A percentile compares a stretch with the other conserved stretches of the same genome.
These are phyloP conservation scores for Damaliscus lunatus DNA, from an alignment of 2,113 vertebrate species.

Conservation along the genomic window DNA sequence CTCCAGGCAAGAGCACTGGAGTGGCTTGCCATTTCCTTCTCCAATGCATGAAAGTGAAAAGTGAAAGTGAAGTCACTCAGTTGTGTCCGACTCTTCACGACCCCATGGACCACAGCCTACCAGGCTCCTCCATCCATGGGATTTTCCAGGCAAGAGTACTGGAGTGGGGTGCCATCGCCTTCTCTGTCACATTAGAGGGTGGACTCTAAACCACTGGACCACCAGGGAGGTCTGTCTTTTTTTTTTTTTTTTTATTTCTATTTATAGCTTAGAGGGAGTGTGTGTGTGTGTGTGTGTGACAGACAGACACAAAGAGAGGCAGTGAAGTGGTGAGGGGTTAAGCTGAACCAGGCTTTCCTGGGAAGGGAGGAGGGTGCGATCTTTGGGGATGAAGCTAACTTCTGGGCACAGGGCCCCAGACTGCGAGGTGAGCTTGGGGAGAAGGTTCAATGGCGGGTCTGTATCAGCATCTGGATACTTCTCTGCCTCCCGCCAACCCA, in stretches of 20 bases:
- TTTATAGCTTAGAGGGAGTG: too few species aligned
- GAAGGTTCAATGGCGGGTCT: background rate
- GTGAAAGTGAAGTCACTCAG: too few species aligned
- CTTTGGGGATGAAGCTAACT: background rate
- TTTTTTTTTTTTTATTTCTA: background rate
- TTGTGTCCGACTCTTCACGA: too few species aligned
- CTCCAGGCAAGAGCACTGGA: too few species aligned
- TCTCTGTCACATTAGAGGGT: background rate
- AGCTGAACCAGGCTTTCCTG: background rate
- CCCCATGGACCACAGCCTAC: too few species aligned
- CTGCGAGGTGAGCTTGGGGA: background rate
- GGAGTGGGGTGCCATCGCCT: too few species aligned
- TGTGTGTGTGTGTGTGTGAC: background rate
- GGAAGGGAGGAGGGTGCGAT: background rate
- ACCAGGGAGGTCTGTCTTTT: background rate
- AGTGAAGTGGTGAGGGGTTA: background rate
- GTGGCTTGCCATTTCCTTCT: too few species aligned
- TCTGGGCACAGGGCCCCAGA: background rate
- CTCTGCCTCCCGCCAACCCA: constrained; percentile 55
- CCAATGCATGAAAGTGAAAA: too few species aligned
- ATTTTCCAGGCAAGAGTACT: too few species aligned
- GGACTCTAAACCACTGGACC: background rate
- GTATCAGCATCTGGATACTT: constrained; percentile 10
- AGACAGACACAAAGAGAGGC: background rate
- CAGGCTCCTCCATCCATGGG: too few species aligned